phyloP scores from a whole-genome alignment of 30 jellyfish, hydroid and myxozoan genomes.

The Rhopilema esculentum region DNA sequence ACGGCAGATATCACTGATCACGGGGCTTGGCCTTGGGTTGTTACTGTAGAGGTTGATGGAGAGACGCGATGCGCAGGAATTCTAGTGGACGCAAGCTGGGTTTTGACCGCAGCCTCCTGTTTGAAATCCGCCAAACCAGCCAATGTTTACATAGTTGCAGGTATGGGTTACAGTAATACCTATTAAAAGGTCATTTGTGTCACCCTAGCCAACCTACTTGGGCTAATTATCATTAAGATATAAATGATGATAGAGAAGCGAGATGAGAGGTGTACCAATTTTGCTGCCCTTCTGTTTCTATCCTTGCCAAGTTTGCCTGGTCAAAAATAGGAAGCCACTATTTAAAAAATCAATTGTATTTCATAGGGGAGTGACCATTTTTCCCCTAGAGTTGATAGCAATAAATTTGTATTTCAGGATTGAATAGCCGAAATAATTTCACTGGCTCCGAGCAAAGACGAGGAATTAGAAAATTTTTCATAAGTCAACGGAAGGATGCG shows the following conservation, averaged over 20 bases:
- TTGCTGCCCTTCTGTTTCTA: too few relatives aligned
- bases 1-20: slow-evolving; percentile 19
- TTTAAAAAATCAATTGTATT: too few relatives aligned
- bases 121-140: neutral
- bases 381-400: too few relatives aligned
- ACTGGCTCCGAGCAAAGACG: slow-evolving; percentile 62
- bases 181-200: too few relatives aligned
- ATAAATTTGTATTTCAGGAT: slow-evolving; percentile 35
- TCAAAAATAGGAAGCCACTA: too few relatives aligned
- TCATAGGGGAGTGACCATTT: too few relatives aligned
- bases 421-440: slow-evolving; percentile 25
- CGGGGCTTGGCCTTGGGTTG: slow-evolving; percentile 82
- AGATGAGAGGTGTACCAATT: too few relatives aligned
- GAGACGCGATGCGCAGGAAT: slow-evolving; percentile 40
- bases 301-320: too few relatives aligned
- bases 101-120: slow-evolving; percentile 71
- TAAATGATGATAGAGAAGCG: too few relatives aligned
- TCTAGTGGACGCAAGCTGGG: slow-evolving; percentile 33
- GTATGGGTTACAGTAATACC: neutral
- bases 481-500: neutral
- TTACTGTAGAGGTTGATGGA: slow-evolving; percentile 33
- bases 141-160: slow-evolving; percentile 38
- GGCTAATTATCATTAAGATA: too few relatives aligned
- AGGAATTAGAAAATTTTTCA: neutral
- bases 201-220: too few relatives aligned